Base-by-base conservation (phyloP, 2,888 invertebrate species). In the Pyrochroa serraticornis region DNA sequence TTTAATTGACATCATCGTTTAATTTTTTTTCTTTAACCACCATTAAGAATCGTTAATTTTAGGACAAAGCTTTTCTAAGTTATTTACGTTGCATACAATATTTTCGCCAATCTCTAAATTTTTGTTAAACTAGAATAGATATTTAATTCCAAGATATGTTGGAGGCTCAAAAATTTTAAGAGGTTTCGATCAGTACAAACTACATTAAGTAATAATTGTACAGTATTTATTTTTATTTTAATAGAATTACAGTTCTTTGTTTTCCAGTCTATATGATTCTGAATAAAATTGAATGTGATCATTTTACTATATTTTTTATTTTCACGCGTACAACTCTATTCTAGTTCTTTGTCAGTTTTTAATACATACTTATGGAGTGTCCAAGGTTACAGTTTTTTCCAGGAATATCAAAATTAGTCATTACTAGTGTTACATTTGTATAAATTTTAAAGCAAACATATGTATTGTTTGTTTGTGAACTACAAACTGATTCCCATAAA, bases 151-250 rank as follows among this genome's bases (percentile, higher is more conserved):
- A 22, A 22, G 22, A 22, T 5, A 22, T 22, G 22, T 22, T 53
- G 41, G 46, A 30, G 12, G 53, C 46, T 53, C 53, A 53, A 53
- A 22, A 22, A 5, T 46, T 52, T 14, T 33, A 38, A 53, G 12
- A 53, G 31, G 33, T 47, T 58, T 51, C 34, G 30, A 53, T 32
- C 44, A 58, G 58, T 58, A 58, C 58, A 58, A 58, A 58, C 33
- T 58, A 53, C 39, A 10, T 42, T 41, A 43, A 43, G 22, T 58
- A 52, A 43, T 47, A 47, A 47, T 58, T 57, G 58, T 58, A 58
- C 53, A 58, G 58, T 58, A 58, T 58, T 58, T 53, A 58, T 58
- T 58, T 52, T 47, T 42, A 48, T 44, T 55, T 47, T 55, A 55
- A 36, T 43, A 8, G 38, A 13, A 13, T 31, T 6, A 41, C 22